phyloP scores from a whole-genome alignment of 1,140 invertebrate genomes.

The Drosophila bipectinata region DNA sequence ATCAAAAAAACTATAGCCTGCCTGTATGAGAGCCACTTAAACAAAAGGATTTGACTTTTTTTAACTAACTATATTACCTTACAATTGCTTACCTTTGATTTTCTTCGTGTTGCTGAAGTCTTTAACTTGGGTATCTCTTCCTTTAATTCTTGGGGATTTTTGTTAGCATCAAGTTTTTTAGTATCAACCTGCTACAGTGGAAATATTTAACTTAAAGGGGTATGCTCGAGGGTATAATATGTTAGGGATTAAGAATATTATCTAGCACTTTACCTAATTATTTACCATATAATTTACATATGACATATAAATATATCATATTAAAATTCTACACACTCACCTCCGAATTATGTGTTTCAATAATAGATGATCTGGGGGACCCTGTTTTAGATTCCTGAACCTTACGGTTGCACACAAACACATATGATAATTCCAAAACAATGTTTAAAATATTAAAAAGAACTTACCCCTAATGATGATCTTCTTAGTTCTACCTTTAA shows the following conservation, averaged over 20 bases:
- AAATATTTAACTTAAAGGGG: constrained; percentile 31
- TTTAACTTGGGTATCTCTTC: constrained; percentile 81
- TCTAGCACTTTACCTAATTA: neutral
- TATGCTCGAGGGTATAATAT: neutral
- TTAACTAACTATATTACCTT: neutral
- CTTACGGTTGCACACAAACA: constrained; percentile 34
- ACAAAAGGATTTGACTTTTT: no score
- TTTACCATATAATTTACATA: neutral
- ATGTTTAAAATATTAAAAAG: neutral
- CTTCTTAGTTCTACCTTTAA: constrained; percentile 55
- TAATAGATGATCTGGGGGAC: constrained; percentile 87
- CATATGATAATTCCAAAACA: neutral
- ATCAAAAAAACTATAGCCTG: no score
- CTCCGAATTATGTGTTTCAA: constrained; percentile 86
- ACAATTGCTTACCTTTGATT: constrained; percentile 65
- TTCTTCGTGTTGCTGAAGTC: constrained; percentile 53
- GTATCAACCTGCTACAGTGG: constrained; percentile 51
- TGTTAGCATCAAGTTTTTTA: constrained; percentile 65
- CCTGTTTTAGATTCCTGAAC: constrained; percentile 86
- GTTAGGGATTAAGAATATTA: neutral
- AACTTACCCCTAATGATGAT: constrained; percentile 73
- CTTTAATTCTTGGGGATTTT: constrained; percentile 63
- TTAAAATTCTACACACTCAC: constrained; percentile 69
- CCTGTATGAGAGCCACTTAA: no score
- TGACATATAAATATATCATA: neutral